Base-by-base conservation (phyloP, 2,888 invertebrate genomes). In the Oxytorus armatus region DNA sequence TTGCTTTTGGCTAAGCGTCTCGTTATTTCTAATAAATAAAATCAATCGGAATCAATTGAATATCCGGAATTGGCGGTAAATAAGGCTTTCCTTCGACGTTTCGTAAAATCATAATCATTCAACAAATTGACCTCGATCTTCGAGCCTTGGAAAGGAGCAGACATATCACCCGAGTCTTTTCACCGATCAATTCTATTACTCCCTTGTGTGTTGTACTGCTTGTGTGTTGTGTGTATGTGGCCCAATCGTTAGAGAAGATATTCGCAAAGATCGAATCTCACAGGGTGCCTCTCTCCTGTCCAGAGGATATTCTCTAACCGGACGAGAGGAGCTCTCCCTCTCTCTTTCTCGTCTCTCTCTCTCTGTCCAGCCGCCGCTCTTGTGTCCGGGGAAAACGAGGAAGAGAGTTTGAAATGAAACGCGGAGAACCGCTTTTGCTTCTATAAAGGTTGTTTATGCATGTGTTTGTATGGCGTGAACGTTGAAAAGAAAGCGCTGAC, bases 401-500 rank as follows among this genome's bases (percentile, higher is more conserved):
- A 70, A 79, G 75, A 79, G 75, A 76, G 70, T 59, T 59, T 36
- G 36, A 55, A 53, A 53, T 59, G 53, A 75, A 70, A 66, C 78
- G 74, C n/a, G 73, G 59, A 78, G 70, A 78, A 70, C 70, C 75
- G 75, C 70, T 75, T 47, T 76, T 70, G 79, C 75, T 75, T 79
- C 74, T 29, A 44, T 73, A 53, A 36, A 53, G 21, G 63, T 57
- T 25, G 49, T 57, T 8, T 75, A 59, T 66, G 5, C 53, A 16
- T 21, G 57, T 49, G 21, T 53, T 8, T 69, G 39, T 57, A 36
- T 49, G 70, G 18, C 10, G 42, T 77, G 72, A 53, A 76, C 75
- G 65, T 76, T 51, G 77, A 77, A 82, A 82, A 73, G 82, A 82
- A 82, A 82, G 82, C 82, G 79, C 77, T 82, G 82, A 82, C 79